Conservation (phyloP, 2,888 invertebrate genomes). For the Drosophila peninsularis region DNA sequence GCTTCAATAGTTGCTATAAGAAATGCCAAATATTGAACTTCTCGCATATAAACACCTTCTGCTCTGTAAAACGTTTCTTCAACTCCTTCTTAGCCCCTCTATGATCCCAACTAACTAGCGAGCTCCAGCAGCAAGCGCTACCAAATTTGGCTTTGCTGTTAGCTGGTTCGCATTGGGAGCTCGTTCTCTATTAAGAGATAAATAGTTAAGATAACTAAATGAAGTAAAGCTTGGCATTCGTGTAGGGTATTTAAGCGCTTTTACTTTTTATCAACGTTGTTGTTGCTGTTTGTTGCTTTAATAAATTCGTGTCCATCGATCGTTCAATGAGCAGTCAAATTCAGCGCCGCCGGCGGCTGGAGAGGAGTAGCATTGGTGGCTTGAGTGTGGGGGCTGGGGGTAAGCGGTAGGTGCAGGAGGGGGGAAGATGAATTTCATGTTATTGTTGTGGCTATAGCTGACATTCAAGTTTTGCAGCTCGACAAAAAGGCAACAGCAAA, state of each 20-base stretch:
- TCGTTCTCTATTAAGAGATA: not conserved
- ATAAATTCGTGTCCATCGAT: conserved; percentile 53
- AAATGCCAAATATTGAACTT: not conserved
- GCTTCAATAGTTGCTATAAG: not conserved
- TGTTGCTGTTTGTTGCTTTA: conserved; percentile 5
- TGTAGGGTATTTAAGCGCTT: conserved; percentile 6
- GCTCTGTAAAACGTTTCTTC: not conserved
- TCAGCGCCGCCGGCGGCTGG: conserved; percentile 16
- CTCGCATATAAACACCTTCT: not conserved
- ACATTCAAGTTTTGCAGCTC: conserved; percentile 68
- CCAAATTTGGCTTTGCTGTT: not conserved
- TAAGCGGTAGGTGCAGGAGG: not conserved
- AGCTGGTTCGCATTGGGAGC: not conserved
- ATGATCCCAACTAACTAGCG: not conserved
- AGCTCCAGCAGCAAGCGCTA: not conserved
- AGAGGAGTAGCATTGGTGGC: not conserved
- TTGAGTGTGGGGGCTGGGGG: not conserved
- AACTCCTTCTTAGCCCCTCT: not conserved
- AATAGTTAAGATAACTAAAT: not conserved
- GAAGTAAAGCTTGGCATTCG: not conserved
- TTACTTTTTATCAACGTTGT: conserved; percentile 9
- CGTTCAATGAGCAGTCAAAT: conserved; percentile 50
- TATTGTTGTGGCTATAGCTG: conserved; percentile 39
- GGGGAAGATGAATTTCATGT: conserved; percentile 26
- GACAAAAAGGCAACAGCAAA: conserved; percentile 28